Evolutionary conservation across 1,140 invertebrate genomes (phyloP), one percentile per base, ranked within the genome.

Genomic region (Lepidostoma basale): DNA sequence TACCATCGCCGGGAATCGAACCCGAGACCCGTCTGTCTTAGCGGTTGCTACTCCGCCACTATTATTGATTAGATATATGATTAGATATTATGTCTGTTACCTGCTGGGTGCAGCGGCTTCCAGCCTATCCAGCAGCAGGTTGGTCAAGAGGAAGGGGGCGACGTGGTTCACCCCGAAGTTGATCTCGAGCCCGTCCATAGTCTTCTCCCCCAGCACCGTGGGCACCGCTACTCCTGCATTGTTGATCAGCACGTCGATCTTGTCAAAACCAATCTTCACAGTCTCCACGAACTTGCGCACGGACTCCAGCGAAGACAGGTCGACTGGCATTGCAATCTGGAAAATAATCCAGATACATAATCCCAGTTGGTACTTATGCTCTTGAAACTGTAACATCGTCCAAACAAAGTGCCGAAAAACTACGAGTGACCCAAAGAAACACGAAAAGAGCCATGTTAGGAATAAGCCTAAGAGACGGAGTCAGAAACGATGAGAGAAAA

Each of bases 211-310:
- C 14, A 73, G n/a, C 5, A 78, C 73, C 5, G 85, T 76, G 3
- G 90, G 90, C 67, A 89, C 88, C 68, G 88, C 85, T 0, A 95
- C 86, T 9, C 92, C 94, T 18, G 94, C 95, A 84, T 98, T 98
- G 77, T 97, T 97, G 44, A 98, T 90, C 30, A 98, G 82, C 25
- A 95, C 86, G 82, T 97, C 88, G 42, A 97, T 82, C 68, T 81
- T 82, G 63, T 79, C 69, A 72, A 83, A 82, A 6, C 78, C 81
- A 6, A 77, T 76, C 44, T 88, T 83, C 0, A 94, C 83, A 56
- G 87, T 77, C 40, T 84, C 75, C n/a, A 85, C 86, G 84, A 93
- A 93, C 23, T 84, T 79, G 75, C 84, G 83, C 16, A 94, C 87
- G 0, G 92, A 93, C 42, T 81, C 77, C n/a, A 93, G 81, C 0